Conservation (phyloP, 2,888 invertebrate species). For the Sisyra terminalis region DNA sequence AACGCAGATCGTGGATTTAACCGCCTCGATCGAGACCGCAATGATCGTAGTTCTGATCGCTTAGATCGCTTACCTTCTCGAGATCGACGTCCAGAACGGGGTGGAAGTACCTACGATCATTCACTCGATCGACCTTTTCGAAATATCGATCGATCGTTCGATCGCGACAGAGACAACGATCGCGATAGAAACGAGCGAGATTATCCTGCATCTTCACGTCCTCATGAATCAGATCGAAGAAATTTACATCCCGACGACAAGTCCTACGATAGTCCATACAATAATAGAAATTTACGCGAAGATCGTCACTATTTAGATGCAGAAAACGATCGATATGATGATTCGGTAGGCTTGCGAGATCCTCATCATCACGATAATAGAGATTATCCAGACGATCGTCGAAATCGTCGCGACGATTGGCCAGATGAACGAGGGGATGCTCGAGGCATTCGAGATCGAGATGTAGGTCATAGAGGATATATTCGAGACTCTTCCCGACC, state of each 20-base stretch:
- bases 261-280: conserved; percentile 28
- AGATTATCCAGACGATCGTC: conserved; percentile 23
- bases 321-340: conserved; percentile 6
- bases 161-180: conserved; percentile 24
- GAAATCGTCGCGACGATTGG: conserved; percentile 23
- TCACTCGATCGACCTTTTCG: conserved; percentile 22
- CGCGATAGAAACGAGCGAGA: conserved; percentile 19
- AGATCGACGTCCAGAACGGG: conserved; percentile 26
- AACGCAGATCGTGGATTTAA: conserved; percentile 29
- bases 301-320: conserved; percentile 25
- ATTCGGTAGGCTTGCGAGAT: conserved; percentile 15
- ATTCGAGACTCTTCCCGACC: conserved; percentile 18
- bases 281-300: conserved; percentile 25
- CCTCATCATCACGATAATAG: conserved; percentile 17
- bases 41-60: conserved; percentile 30
- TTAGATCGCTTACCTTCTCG: conserved; percentile 25
- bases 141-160: conserved; percentile 18
- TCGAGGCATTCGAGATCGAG: conserved; percentile 16
- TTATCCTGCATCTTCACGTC: conserved; percentile 18
- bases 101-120: conserved; percentile 27
- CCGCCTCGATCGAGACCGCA: conserved; percentile 31
- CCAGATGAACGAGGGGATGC: conserved; percentile 20
- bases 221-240: conserved; percentile 20
- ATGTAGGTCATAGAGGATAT: conserved; percentile 18
- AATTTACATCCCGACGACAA: conserved; percentile 19